Base-by-base conservation (phyloP, 1,140 invertebrate species). In the Galleria mellonella region DNA sequence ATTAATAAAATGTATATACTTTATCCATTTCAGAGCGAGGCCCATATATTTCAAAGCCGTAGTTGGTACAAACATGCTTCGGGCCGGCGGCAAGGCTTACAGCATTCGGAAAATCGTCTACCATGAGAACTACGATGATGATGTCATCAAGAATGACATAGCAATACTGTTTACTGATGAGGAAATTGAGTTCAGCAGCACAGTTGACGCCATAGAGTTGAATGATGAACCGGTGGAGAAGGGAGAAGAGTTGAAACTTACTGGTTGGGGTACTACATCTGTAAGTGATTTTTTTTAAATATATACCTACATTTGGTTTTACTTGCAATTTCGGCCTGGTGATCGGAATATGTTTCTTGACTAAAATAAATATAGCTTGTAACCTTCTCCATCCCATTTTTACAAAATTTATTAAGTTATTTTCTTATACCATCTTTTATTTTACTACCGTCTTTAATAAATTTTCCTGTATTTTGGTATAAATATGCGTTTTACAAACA, bases 211-310 rank as follows among this genome's bases (percentile, higher is more conserved):
- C 8, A 47, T 83, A 0, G 73, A 82, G 36, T 38, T 84, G 9
- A 83, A 82, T 35, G 66, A 83, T 40, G 79, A 85, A 33, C 77
- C 76, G 0, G 67, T 83, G 0, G 56, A 66, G 32, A 67, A 67
- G 10, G 79, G 72, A 2, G 78, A 83, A 28, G 53, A 72, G 0
- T 15, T 85, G 35, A 35, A 77, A 4, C 45, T 87, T 0, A 86
- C 81, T 5, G 84, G 84, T 14, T 87, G 83, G 84, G 84, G 83
- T 1, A 75, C 68, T 14, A 81, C 76, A 11, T 78, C 78, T 43
- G 83, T 86, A 57, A 69, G 72, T 64, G 32, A 47, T 44, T 23
- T 23, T 3, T 23, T 23, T 23, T 23, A 23, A 32, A 13, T 30
- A 30, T 37, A 32, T 8, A 10, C 17, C 5, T 23, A 23, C 6